These are phyloP conservation scores for Rutpela maculata DNA, from an alignment of 2,888 invertebrate genomes.

Conservation along the genomic window DNA sequence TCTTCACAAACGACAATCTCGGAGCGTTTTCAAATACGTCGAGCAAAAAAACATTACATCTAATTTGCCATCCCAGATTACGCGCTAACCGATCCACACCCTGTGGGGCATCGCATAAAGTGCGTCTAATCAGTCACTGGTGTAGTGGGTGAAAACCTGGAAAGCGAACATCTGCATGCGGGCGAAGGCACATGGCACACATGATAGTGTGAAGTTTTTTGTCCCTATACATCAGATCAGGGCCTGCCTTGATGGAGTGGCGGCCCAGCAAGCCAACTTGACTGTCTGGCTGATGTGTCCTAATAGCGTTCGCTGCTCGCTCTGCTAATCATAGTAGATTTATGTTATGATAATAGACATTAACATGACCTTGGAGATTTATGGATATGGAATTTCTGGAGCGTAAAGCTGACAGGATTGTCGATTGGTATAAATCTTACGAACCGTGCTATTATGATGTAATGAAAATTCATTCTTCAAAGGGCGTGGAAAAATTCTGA, in stretches of 20 bases:
- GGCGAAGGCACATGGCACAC: constrained; percentile 28
- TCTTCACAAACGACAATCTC: background rate
- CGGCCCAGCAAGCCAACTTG: constrained; percentile 9
- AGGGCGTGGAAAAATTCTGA: background rate
- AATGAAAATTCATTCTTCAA: background rate
- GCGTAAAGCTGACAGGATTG: constrained; percentile 10
- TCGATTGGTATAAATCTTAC: constrained; percentile 26
- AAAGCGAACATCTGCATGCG: constrained; percentile 40
- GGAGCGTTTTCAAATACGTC: background rate
- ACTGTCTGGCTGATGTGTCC: constrained; percentile 9
- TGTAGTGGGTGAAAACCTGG: constrained; percentile 28
- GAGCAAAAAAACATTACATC: constrained; percentile 29
- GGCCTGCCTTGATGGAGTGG: constrained; percentile 17
- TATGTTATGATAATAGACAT: constrained; percentile 25
- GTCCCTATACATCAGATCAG: constrained; percentile 10
- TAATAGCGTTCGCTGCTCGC: constrained; percentile 23
- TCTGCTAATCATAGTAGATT: constrained; percentile 30
- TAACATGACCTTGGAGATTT: constrained; percentile 30
- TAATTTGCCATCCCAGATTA: constrained; percentile 36
- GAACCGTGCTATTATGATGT: background rate
- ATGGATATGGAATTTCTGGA: constrained; percentile 18
- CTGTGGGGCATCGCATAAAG: constrained; percentile 12
- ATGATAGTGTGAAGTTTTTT: constrained; percentile 25
- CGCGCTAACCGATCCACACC: constrained; percentile 4
- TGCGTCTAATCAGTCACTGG: constrained; percentile 35